Conservation (phyloP, 2,888 invertebrate species). For the Cyrtodaria siliqua region DNA sequence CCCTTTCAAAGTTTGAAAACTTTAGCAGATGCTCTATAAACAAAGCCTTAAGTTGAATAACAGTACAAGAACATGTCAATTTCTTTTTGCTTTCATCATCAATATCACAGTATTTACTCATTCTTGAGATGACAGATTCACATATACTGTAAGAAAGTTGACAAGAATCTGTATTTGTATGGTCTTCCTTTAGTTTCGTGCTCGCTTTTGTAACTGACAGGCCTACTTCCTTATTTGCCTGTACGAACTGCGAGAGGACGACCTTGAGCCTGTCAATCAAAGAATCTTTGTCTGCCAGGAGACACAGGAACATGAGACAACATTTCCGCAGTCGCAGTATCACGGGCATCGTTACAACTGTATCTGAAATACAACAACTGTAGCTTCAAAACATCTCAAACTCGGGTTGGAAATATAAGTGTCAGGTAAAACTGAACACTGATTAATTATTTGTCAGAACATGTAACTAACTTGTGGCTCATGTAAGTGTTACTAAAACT, state of each 20-base stretch:
- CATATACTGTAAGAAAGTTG: neutral
- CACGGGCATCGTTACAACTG: neutral
- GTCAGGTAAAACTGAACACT: too few relatives aligned
- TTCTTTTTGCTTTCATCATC: neutral
- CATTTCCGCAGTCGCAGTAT: neutral
- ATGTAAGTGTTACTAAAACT: too few relatives aligned
- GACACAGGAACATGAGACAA: constrained; percentile 2
- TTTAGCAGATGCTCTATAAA: constrained; percentile 1
- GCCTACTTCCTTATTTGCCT: neutral
- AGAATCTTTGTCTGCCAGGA: neutral
- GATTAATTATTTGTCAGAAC: too few relatives aligned
- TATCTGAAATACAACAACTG: neutral
- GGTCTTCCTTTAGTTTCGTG: neutral
- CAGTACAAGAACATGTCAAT: neutral
- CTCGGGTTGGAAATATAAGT: too few relatives aligned
- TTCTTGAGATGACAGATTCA: neutral
- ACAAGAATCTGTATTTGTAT: neutral
- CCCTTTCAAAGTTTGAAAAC: neutral
- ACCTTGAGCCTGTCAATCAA: neutral
- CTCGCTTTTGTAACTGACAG: neutral
- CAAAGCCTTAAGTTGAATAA: neutral
- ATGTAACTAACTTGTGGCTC: too few relatives aligned
- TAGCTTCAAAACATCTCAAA: too few relatives aligned
- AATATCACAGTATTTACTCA: neutral
- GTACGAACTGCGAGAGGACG: neutral